Base-by-base conservation (phyloP, 2,113 vertebrate species). In the Sylvia atricapilla region DNA sequence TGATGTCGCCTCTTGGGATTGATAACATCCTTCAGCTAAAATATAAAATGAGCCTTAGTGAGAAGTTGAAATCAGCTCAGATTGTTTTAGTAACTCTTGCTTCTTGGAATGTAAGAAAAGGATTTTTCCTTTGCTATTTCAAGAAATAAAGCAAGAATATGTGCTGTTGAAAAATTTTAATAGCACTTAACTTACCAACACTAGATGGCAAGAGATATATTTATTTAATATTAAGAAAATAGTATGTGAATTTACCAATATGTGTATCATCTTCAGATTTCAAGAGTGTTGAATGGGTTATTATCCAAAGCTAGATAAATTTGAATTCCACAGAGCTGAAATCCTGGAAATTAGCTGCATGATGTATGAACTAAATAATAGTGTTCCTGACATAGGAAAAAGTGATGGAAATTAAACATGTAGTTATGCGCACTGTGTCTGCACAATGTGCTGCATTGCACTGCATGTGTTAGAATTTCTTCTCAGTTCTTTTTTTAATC, bases 401-500 rank as follows among this genome's bases (percentile, higher is more conserved):
- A 97, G 96, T 97, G 97, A 98, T 97, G 97, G 97, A 98, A 98
- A 98, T 98, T 98, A 98, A 98, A 97, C 97, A 98, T 98, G 98
- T 98, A 98, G 98, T 98, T 98, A 98, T 99, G 98, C 98, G 98
- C 97, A 98, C 98, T 98, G 98, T 82, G 97, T 98, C 97, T 97
- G 98, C 98, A 98, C 98, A 97, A 98, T 99, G 98, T 98, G 98
- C 98, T 94, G 97, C 98, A 98, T 98, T 98, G 98, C 97, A 73
- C 98, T 68, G 97, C 98, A 98, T 98, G 98, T 99, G 98, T 99
- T 98, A 98, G 98, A 98, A 98, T 99, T 98, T 98, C 98, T 98
- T 98, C 98, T 98, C 98, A 98, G 98, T 98, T 98, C 98, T 99
- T 99, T 99, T 98, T 99, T 99, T 99, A 99, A 99, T 99, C 99